A percentile compares a stretch with the other conserved stretches of the same genome.
Evolutionary conservation across 2,113 vertebrate genomes (phyloP).

Genomic region (Tachysurus vachellii): DNA sequence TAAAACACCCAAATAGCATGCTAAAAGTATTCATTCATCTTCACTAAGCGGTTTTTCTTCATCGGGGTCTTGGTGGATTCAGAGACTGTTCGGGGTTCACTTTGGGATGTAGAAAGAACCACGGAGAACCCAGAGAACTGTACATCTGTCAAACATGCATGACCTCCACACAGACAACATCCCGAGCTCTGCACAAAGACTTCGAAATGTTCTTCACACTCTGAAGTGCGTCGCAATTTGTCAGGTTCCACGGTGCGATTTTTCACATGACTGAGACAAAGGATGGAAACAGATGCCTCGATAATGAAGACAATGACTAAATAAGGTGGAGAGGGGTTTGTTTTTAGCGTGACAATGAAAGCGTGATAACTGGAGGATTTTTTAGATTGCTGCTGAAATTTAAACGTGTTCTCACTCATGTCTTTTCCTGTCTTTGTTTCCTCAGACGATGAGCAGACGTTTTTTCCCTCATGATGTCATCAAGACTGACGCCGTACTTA

Average conservation of each 20-base stretch:
- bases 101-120: neutral
- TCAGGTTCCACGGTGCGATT: constrained; percentile 17
- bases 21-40: neutral
- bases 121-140: neutral
- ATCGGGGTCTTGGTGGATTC: neutral
- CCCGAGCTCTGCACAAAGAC: neutral
- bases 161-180: neutral
- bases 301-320: constrained; percentile 18
- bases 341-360: neutral
- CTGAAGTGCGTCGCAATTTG: neutral
- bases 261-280: constrained; percentile 26
- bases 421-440: constrained; percentile 12
- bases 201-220: neutral
- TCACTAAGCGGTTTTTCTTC: neutral
- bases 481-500: constrained; percentile 75
- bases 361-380: constrained; percentile 1
- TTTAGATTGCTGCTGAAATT: neutral
- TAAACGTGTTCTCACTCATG: neutral
- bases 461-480: constrained; percentile 73
- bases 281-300: constrained; percentile 4
- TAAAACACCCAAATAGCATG: neutral
- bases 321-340: neutral
- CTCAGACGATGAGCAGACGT: constrained; percentile 76
- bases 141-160: neutral
- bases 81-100: neutral